Evolutionary conservation across 2,888 invertebrate species (phyloP), one percentile per base, ranked within the genome.

Genomic region (Yponomeuta cagnagella): DNA sequence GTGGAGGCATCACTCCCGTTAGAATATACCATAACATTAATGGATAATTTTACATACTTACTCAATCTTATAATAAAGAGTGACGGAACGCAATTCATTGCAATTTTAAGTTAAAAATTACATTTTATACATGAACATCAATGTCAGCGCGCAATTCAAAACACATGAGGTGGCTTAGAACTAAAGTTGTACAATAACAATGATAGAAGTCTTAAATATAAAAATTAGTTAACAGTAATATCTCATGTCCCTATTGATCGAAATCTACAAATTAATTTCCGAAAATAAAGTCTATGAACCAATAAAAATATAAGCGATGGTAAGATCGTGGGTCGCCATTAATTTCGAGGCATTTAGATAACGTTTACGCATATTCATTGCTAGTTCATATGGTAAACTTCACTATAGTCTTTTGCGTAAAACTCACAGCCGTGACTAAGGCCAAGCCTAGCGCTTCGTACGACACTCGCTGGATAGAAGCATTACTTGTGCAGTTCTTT

Each of bases 111-210:
- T 68, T 33, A 10, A 33, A n/a, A 33, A 63, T 12, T 30, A 68
- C 76, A 73, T 69, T 72, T 72, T 72, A 74, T 71, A 74, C 86
- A 86, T 80, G 83, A 80, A 81, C 68, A 69, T 77, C 52, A 58
- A 58, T 58, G 52, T 77, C 71, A 82, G 87, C 84, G 87, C 84
- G 85, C 88, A 90, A 89, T 88, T 81, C 82, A 90, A 70, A 70
- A 89, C 85, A 87, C 85, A 87, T 88, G 81, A 88, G 84, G 84
- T 89, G 85, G 84, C 88, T 89, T 89, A 89, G 74, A 89, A 89
- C 80, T 89, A 88, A 89, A 82, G 83, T 83, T 70, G 23, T 63
- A 70, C 70, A 37, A 63, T 33, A 78, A 79, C 82, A 76, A 77
- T 79, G 76, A 75, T 75, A 79, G 52, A 78, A 77, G 74, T 78